phyloP scores from a whole-genome alignment of 2,797 vertebrate genomes.

The Ceryle rudis region DNA sequence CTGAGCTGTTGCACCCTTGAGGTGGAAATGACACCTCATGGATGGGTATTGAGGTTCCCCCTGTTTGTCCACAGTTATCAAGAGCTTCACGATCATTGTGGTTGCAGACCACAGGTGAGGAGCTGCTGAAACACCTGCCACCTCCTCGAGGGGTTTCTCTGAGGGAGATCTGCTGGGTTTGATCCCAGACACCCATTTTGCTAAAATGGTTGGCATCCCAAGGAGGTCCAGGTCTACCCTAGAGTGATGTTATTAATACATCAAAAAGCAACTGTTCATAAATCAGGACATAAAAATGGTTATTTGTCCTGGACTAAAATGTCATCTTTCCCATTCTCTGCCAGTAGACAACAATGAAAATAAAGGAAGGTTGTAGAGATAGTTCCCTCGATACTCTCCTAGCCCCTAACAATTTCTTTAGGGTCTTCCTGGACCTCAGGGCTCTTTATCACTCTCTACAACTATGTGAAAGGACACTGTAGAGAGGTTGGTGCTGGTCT shows the following conservation, averaged over 20 bases:
- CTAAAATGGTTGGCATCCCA: not conserved
- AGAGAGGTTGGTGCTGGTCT: too few relatives aligned
- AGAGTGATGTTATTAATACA: not conserved
- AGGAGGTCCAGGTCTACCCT: not conserved
- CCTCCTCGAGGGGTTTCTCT: not conserved
- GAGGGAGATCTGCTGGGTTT: not conserved
- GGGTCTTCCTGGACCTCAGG: not conserved
- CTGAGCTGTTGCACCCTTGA: not conserved
- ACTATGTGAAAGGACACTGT: too few relatives aligned
- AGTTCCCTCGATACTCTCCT: not conserved
- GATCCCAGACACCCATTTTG: not conserved
- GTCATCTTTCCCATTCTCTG: not conserved
- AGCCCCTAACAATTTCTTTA: not conserved
- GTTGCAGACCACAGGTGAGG: not conserved
- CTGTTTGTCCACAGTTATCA: not conserved
- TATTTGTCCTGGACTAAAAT: not conserved
- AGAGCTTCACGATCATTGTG: not conserved
- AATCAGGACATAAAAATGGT: not conserved
- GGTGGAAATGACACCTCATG: not conserved
- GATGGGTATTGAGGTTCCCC: not conserved
- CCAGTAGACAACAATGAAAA: fast-evolving
- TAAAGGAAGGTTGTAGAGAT: not conserved
- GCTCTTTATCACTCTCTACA: not conserved
- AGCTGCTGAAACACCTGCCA: not conserved
- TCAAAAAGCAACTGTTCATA: not conserved